These are phyloP conservation scores for Cydia strobilella DNA, from an alignment of 1,140 invertebrate genomes.

Conservation along the genomic window DNA sequence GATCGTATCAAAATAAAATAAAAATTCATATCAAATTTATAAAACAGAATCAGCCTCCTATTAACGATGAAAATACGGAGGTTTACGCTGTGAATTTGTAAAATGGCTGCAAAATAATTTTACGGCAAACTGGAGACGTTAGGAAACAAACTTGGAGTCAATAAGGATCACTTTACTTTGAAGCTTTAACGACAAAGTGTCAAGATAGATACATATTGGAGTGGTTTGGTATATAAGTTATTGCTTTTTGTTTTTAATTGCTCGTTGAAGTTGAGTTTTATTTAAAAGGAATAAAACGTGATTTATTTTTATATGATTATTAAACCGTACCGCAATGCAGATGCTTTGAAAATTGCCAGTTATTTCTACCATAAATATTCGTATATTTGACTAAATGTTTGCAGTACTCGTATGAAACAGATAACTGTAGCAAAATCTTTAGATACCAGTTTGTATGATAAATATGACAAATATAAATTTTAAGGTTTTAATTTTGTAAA, in stretches of 20 bases:
- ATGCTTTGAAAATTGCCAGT: background rate
- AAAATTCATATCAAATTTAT: no score
- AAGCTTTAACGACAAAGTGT: background rate
- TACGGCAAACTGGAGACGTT: conserved; percentile 6
- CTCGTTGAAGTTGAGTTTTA: background rate
- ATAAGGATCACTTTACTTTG: background rate
- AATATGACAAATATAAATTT: no score
- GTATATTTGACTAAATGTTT: no score
- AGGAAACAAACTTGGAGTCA: background rate
- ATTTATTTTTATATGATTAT: background rate
- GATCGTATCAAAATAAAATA: no score
- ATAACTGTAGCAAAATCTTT: no score
- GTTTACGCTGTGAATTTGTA: background rate
- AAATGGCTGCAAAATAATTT: conserved; percentile 1
- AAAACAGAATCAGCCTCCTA: background rate
- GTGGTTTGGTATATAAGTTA: background rate
- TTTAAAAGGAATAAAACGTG: no score
- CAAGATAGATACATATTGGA: background rate
- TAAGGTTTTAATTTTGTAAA: no score
- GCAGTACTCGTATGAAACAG: no score
- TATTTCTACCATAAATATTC: no score
- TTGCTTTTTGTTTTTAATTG: background rate
- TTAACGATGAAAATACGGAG: background rate
- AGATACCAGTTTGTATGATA: no score
- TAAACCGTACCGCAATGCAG: background rate